Percentiles rank a stretch among this genome's conserved stretches.
Conservation (phyloP, 2,113 vertebrate species). For the Cyphomyrus plagiostoma region DNA sequence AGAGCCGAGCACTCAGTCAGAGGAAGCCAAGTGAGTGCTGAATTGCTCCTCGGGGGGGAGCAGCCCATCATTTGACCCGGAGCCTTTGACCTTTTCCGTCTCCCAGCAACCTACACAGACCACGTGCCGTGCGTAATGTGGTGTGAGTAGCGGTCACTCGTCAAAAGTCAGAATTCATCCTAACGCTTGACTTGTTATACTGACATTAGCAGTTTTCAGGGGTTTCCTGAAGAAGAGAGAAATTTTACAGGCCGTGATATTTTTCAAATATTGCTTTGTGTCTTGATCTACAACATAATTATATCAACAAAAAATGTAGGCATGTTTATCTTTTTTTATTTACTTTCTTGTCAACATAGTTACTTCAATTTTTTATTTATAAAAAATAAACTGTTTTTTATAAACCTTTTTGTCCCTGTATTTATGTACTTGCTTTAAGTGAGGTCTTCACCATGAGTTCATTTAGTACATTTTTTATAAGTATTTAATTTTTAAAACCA, state of each 20-base stretch:
- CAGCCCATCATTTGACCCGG: not conserved
- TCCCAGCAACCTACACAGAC: not conserved
- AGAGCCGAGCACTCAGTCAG: not conserved
- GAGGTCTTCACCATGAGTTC: not conserved
- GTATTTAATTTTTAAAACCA: not conserved
- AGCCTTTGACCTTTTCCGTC: constrained; percentile 1
- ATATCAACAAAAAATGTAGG: not conserved
- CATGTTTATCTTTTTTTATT: not conserved
- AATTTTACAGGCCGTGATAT: not conserved
- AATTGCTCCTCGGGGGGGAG: not conserved
- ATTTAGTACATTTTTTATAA: not conserved
- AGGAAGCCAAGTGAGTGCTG: not conserved
- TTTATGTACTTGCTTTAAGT: not conserved
- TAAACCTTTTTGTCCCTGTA: not conserved
- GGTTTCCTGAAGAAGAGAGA: not conserved
- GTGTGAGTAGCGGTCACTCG: not conserved
- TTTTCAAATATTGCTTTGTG: not conserved
- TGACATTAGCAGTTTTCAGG: not conserved
- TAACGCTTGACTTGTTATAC: not conserved
- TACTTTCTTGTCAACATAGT: not conserved
- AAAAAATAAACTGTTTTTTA: not conserved
- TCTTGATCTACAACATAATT: not conserved
- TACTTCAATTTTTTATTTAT: not conserved
- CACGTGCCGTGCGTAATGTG: not conserved
- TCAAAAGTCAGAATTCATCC: not conserved